Percentiles rank a stretch among this genome's conserved stretches.
phyloP scores from a whole-genome alignment of 2,888 invertebrate genomes.

The Acrobasis consociella region DNA sequence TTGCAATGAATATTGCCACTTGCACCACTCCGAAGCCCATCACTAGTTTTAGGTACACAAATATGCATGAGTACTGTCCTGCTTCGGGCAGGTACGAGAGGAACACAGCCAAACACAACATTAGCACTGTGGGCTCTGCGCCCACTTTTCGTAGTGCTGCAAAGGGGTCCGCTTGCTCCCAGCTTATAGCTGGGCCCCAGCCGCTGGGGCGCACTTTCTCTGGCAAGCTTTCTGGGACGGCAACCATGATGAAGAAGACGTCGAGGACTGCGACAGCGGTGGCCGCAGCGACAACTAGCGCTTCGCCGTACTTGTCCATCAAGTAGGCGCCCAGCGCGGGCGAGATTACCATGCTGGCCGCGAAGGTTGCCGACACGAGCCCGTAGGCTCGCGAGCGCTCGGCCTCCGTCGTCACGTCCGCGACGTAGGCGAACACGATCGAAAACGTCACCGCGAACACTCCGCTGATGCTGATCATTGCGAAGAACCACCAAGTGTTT shows the following conservation, averaged over 20 bases:
- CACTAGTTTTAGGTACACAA: constrained; percentile 98
- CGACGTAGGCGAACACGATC: constrained; percentile 99
- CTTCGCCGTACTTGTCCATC: constrained; percentile 92
- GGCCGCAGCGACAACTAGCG: constrained; percentile 96
- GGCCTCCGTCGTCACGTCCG: constrained; percentile 98
- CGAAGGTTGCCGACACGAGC: constrained; percentile 99
- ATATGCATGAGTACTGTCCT: constrained; percentile 99
- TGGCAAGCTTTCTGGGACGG: constrained; percentile 98
- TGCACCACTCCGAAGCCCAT: constrained; percentile 98
- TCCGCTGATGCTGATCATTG: constrained; percentile 99
- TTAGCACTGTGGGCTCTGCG: constrained; percentile 96
- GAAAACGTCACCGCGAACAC: constrained; percentile 99
- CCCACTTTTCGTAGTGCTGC: constrained; percentile 95
- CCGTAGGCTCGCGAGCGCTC: constrained; percentile 98
- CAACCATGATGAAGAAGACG: constrained; percentile 98
- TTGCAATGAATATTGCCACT: constrained; percentile 98
- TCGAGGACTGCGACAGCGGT: constrained; percentile 98
- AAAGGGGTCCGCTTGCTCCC: constrained; percentile 99
- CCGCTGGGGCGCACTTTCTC: constrained; percentile 92
- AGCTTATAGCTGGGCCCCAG: constrained; percentile 94
- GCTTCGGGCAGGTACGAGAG: constrained; percentile 99
- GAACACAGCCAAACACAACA: constrained; percentile 98
- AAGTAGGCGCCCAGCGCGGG: constrained; percentile 97
- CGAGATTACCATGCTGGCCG: constrained; percentile 99
- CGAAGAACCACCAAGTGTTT: constrained; percentile 99